Evolutionary conservation across 2,113 vertebrate species (phyloP).

Genomic region (Lucifuga dentata): DNA sequence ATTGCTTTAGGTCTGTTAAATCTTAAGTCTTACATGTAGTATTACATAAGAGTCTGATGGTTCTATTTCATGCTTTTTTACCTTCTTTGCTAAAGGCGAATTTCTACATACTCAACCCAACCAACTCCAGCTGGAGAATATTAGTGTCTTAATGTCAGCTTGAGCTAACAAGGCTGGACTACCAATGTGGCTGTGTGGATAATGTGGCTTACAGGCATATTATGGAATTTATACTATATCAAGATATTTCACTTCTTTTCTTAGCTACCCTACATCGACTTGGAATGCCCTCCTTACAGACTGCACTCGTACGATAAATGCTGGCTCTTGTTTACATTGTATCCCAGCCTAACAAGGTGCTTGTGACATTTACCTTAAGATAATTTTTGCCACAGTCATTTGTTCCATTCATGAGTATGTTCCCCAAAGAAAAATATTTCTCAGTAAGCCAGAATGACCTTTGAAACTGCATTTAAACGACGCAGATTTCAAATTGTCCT

Average conservation of each 20-base stretch:
- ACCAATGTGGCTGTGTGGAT: constrained; percentile 43
- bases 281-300: not conserved
- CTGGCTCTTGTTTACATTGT: constrained; percentile 10
- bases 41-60: constrained; percentile 19
- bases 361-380: constrained; percentile 20
- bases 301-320: not conserved
- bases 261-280: constrained; percentile 5
- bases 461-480: not conserved
- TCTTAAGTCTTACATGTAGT: not conserved
- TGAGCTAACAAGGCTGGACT: constrained; percentile 48
- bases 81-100: constrained; percentile 57
- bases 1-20: constrained; percentile 8
- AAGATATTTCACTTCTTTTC: constrained; percentile 21
- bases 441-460: not conserved
- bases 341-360: not conserved
- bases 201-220: constrained; percentile 41
- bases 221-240: constrained; percentile 34
- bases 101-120: constrained; percentile 62
- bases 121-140: constrained; percentile 65
- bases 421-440: not conserved
- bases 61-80: constrained; percentile 52
- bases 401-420: not conserved
- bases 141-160: constrained; percentile 51
- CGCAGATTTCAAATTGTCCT: not conserved
- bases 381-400: constrained; percentile 23